Percentiles rank a stretch among this genome's conserved stretches.
Conservation (phyloP, 2,888 invertebrate species). For the Drosophila quinaria region DNA sequence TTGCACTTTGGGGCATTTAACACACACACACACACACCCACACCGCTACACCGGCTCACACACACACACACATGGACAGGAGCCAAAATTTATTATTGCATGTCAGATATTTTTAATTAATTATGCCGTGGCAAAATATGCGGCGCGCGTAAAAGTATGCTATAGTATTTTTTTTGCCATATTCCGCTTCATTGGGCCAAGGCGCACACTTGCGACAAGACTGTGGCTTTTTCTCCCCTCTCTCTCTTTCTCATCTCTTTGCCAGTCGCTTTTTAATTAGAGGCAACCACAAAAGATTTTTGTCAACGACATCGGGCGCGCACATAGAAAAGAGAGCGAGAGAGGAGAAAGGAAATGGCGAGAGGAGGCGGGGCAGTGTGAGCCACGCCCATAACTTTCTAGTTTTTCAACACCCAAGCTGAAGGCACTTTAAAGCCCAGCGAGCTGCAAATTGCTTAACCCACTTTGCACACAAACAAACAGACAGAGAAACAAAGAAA, state of each 20-base stretch:
- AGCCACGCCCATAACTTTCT: conserved; percentile 29
- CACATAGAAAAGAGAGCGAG: background rate
- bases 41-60: conserved; percentile 3
- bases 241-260: conserved; percentile 5
- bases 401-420: conserved; percentile 16
- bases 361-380: background rate
- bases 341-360: background rate
- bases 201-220: conserved; percentile 40
- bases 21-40: conserved; percentile 27
- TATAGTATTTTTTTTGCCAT: conserved; percentile 61
- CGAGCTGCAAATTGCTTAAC: conserved; percentile 55
- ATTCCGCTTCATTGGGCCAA: conserved; percentile 66
- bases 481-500: conserved; percentile 9
- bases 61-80: conserved; percentile 29
- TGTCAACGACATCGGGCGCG: conserved; percentile 49
- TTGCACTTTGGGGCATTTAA: conserved; percentile 65
- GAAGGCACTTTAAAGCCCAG: conserved; percentile 47
- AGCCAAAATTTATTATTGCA: conserved; percentile 72
- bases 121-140: conserved; percentile 74
- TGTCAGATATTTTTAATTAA: conserved; percentile 78
- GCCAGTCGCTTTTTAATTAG: conserved; percentile 71
- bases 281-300: conserved; percentile 78
- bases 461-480: conserved; percentile 48
- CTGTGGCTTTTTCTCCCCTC: conserved; percentile 18
- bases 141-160: conserved; percentile 74